Evolutionary conservation across 92 coral and sea anemone genomes (phyloP).

Genomic region (Siderastrea siderea): DNA sequence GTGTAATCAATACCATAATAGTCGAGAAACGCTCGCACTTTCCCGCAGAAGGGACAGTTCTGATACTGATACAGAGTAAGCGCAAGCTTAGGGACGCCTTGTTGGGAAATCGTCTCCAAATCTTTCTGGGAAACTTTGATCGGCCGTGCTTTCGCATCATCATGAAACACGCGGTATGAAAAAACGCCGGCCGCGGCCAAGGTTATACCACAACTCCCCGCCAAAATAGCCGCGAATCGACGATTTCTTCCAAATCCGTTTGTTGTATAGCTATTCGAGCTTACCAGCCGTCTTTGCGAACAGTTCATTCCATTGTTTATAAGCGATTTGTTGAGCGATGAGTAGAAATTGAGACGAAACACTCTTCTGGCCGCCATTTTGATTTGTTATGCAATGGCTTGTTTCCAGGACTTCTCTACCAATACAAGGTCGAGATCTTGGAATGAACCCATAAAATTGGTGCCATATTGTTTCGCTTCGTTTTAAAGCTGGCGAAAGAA

Average conservation of each 20-base stretch:
- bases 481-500: too few relatives aligned
- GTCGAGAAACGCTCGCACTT: conserved; percentile 91
- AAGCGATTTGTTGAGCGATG: background rate
- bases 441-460: background rate
- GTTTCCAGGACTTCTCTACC: conserved; percentile 21
- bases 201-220: conserved; percentile 29
- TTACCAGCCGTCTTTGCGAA: conserved; percentile 1
- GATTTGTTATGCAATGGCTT: conserved; percentile 17
- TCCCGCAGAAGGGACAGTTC: conserved; percentile 97
- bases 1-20: conserved; percentile 90
- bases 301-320: background rate
- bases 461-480: too few relatives aligned
- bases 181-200: conserved; percentile 5
- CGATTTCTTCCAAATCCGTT: background rate
- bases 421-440: background rate
- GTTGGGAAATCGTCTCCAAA: background rate
- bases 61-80: conserved; percentile 94
- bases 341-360: background rate
- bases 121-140: conserved; percentile 10
- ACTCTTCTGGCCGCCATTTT: conserved; percentile 42
- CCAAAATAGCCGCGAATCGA: conserved; percentile 31
- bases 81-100: conserved; percentile 31
- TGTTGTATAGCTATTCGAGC: background rate
- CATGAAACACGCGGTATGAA: conserved; percentile 12
- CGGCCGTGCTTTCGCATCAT: conserved; percentile 43